Evolutionary conservation across 2,113 vertebrate genomes (phyloP).

Genomic region (Polypterus bichir): DNA sequence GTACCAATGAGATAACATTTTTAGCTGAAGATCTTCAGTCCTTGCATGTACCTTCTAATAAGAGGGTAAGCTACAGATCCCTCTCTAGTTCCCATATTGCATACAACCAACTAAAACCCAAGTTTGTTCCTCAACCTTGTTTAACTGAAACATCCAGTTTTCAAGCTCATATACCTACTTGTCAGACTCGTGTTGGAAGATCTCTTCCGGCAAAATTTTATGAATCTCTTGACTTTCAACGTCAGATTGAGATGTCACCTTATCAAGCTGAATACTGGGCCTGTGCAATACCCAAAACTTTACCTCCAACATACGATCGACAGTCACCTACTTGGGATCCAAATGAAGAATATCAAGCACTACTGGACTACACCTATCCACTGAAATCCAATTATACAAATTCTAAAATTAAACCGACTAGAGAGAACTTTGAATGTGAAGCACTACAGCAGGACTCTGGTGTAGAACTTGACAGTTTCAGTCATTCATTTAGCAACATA

Average conservation of each 20-base stretch:
- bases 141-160: constrained; percentile 16
- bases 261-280: constrained; percentile 73
- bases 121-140: constrained; percentile 30
- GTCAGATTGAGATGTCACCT: constrained; percentile 27
- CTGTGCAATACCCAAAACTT: constrained; percentile 59
- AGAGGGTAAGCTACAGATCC: constrained; percentile 7
- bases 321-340: constrained; percentile 67
- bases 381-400: constrained; percentile 50
- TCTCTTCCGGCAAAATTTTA: constrained; percentile 7
- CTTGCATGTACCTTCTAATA: constrained; percentile 10
- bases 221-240: constrained; percentile 8
- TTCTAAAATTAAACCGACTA: constrained; percentile 22
- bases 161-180: constrained; percentile 1
- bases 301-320: constrained; percentile 61
- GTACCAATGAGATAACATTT: constrained; percentile 16
- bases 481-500: constrained; percentile 42
- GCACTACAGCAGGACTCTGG: constrained; percentile 67
- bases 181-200: not conserved
- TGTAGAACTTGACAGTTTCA: constrained; percentile 64
- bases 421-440: constrained; percentile 25
- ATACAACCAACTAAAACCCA: constrained; percentile 28
- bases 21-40: constrained; percentile 22
- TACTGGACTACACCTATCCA: constrained; percentile 86
- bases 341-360: constrained; percentile 66
- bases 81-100: constrained; percentile 26